Evolutionary conservation across 2,113 vertebrate genomes (phyloP).

Genomic region (Larimichthys polyactis): DNA sequence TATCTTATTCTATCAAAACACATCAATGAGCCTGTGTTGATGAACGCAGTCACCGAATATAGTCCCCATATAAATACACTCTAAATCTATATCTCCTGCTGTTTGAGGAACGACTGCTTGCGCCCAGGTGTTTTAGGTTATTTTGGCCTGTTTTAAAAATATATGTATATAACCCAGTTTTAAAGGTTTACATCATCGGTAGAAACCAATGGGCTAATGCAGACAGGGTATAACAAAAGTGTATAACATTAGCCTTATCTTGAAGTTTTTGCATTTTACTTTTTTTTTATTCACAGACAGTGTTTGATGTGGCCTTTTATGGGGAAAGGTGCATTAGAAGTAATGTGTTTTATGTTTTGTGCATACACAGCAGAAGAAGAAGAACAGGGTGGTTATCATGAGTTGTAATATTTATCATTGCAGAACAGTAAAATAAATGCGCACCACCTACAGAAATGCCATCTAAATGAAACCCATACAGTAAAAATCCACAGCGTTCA

Average conservation of each 20-base stretch:
- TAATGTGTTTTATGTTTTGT: constrained; percentile 14
- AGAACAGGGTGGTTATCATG: background rate
- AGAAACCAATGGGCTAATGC: background rate
- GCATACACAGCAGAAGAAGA: constrained; percentile 14
- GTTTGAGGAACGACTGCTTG: no score
- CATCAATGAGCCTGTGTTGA: background rate
- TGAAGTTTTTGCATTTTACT: background rate
- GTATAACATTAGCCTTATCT: background rate
- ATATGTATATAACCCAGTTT: background rate
- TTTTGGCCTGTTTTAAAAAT: background rate
- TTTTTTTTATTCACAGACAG: background rate
- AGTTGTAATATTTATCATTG: background rate
- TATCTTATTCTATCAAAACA: background rate
- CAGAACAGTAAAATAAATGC: background rate
- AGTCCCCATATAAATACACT: background rate
- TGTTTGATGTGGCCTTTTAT: constrained; percentile 2
- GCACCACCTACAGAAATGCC: background rate
- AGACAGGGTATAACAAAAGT: background rate
- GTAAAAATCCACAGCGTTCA: background rate
- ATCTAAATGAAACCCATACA: background rate
- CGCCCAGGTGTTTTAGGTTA: background rate
- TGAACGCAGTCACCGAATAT: background rate
- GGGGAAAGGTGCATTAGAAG: background rate
- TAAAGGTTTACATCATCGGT: background rate
- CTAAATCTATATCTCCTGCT: background rate